These are phyloP conservation scores for Gallinago nigripennis DNA, from an alignment of 2,797 vertebrate species.

Conservation along the genomic window DNA sequence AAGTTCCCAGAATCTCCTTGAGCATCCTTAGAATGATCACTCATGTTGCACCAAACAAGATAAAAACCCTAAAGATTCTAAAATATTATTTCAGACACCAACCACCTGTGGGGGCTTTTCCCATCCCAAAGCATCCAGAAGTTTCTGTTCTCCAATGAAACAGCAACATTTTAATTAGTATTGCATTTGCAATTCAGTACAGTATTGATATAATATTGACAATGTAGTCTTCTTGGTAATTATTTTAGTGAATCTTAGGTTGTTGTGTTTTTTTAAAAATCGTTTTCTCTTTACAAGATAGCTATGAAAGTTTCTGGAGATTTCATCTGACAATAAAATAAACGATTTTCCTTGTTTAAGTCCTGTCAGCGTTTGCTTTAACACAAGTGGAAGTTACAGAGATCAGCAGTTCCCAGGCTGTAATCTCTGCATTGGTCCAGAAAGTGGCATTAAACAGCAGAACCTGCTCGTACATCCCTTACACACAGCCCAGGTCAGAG, in stretches of 20 bases:
- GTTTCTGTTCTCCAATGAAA: not conserved
- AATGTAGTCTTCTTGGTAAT: not conserved
- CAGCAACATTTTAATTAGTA: not conserved
- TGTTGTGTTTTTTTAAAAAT: not conserved
- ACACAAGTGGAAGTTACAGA: not conserved
- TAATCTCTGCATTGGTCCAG: not conserved
- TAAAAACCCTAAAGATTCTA: not conserved
- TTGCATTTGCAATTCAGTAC: not conserved
- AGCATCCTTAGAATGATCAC: not conserved
- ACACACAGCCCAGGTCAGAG: not conserved
- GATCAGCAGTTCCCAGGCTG: conserved; percentile 20
- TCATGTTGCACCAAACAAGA: not conserved
- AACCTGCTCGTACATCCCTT: not conserved
- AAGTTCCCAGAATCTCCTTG: not conserved
- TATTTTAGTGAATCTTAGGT: not conserved
- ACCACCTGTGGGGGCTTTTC: not conserved
- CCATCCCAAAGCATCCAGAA: not conserved
- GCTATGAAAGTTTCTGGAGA: not conserved
- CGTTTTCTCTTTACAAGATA: not conserved
- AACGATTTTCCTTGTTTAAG: not conserved
- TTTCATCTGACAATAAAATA: not conserved
- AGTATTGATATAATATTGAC: not conserved
- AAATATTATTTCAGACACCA: not conserved
- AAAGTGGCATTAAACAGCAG: not conserved
- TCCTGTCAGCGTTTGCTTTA: conserved; percentile 38